Conservation (phyloP, 1,140 invertebrate genomes). For the Pseudomyrmex sp. region DNA sequence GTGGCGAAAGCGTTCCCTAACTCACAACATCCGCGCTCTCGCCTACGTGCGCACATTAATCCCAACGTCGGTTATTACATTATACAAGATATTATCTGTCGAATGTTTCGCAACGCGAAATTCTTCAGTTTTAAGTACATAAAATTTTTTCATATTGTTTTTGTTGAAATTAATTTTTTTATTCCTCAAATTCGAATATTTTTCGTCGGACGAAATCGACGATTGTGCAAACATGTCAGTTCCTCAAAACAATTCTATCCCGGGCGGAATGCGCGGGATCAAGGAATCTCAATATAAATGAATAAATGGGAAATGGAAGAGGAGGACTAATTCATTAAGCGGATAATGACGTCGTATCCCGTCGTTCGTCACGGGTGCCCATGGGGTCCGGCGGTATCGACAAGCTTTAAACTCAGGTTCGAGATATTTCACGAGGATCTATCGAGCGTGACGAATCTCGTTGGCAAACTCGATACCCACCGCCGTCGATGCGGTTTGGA, state of each 20-base stretch:
- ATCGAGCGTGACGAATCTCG: conserved; percentile 69
- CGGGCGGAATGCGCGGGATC: neutral
- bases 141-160: neutral
- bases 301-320: neutral
- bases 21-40: conserved; percentile 9
- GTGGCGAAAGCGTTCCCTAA: conserved; percentile 3
- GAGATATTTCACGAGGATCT: conserved; percentile 49
- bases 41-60: conserved; percentile 10
- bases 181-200: neutral
- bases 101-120: neutral
- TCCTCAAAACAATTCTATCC: neutral
- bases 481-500: conserved; percentile 54
- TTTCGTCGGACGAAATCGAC: neutral
- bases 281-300: neutral
- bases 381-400: conserved; percentile 21
- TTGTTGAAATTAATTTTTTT: neutral
- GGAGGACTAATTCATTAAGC: neutral
- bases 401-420: conserved; percentile 31
- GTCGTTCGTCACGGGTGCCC: conserved; percentile 36
- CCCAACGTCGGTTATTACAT: neutral
- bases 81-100: neutral
- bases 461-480: conserved; percentile 68
- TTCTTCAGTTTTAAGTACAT: neutral
- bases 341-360: conserved; percentile 24
- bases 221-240: neutral